Percentiles rank a stretch among this genome's conserved stretches.
These are phyloP conservation scores for Vicugna pacos DNA, from an alignment of 2,113 vertebrate genomes.

Conservation along the genomic window DNA sequence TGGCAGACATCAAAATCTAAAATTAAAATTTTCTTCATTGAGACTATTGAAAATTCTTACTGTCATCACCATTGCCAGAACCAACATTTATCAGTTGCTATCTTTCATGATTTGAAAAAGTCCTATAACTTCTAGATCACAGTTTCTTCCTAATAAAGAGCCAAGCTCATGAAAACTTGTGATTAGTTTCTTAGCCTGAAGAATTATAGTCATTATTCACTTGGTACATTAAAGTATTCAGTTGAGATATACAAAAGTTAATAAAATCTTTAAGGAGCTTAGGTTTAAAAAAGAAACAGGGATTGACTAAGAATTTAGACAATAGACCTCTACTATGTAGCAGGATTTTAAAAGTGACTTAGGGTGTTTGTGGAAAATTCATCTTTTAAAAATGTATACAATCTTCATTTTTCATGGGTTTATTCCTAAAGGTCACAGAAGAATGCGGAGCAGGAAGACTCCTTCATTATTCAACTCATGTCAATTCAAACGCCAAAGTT, in stretches of 20 bases:
- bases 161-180: background rate
- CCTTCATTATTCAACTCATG: constrained; percentile 49
- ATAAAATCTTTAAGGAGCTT: constrained; percentile 25
- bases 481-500: constrained; percentile 59
- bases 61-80: background rate
- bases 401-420: constrained; percentile 64
- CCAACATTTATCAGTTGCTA: constrained; percentile 11
- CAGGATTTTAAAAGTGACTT: constrained; percentile 55
- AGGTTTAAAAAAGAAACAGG: constrained; percentile 50
- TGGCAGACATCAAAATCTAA: constrained; percentile 28
- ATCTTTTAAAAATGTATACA: constrained; percentile 74
- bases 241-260: background rate
- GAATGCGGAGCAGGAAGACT: constrained; percentile 52
- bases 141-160: constrained; percentile 45
- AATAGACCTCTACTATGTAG: constrained; percentile 2
- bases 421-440: constrained; percentile 66
- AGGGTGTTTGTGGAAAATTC: constrained; percentile 81
- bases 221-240: constrained; percentile 41
- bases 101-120: constrained; percentile 9
- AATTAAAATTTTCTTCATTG: background rate
- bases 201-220: constrained; percentile 8
- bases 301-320: constrained; percentile 34
- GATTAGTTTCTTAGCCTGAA: constrained; percentile 38
- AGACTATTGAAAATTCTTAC: constrained; percentile 10
- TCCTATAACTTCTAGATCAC: constrained; percentile 10